These are phyloP conservation scores for Syrrhaptes paradoxus DNA, from an alignment of 2,113 vertebrate species.

Conservation along the genomic window DNA sequence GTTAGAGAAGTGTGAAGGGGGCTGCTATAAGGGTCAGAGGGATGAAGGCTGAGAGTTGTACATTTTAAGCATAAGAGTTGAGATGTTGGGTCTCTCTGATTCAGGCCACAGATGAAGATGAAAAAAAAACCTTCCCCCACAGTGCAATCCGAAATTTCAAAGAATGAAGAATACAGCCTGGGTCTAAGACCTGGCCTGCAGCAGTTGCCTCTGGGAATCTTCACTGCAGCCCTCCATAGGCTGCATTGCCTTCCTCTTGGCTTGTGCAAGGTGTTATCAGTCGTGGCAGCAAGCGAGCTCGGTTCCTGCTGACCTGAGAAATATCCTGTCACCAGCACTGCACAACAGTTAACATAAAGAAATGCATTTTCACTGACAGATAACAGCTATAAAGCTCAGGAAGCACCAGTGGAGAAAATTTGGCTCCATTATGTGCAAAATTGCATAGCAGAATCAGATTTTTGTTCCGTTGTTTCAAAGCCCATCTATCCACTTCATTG, in stretches of 20 bases:
- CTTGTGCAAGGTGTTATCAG: neutral
- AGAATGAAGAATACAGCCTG: neutral
- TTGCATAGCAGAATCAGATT: neutral
- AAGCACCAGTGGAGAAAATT: neutral
- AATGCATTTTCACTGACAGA: neutral
- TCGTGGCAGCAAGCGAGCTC: accelerated
- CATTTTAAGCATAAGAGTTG: neutral
- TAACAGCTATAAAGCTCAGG: neutral
- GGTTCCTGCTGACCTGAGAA: accelerated
- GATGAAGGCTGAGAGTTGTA: neutral
- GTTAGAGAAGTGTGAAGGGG: neutral
- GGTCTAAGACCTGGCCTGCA: neutral
- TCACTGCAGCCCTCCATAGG: neutral
- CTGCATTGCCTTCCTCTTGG: neutral
- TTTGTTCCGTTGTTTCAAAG: neutral
- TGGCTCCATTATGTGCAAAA: neutral
- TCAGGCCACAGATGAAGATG: neutral
- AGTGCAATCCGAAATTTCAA: neutral
- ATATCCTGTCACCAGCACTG: neutral
- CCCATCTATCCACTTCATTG: neutral
- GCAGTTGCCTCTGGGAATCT: neutral
- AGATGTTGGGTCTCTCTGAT: neutral
- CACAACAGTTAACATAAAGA: neutral
- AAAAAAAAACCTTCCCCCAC: neutral
- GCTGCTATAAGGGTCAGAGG: neutral